These are phyloP conservation scores for Enteromius treurensis DNA, from an alignment of 2,797 vertebrate genomes.

Conservation along the genomic window DNA sequence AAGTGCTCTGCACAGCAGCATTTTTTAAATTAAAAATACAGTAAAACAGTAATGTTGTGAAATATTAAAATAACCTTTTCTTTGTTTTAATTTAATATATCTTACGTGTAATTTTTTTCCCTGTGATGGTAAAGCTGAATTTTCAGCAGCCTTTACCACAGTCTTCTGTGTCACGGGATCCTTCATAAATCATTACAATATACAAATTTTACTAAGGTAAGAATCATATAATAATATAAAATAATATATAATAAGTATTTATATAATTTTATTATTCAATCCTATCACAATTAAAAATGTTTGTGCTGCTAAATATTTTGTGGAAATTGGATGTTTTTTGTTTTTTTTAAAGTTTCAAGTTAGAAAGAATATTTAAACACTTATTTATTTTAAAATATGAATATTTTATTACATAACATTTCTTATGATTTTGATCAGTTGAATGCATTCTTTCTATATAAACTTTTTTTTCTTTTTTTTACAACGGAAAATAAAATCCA, in stretches of 20 bases:
- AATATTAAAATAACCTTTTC: not conserved
- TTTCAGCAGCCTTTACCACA: not conserved
- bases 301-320: not conserved
- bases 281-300: not conserved
- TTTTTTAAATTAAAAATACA: not conserved
- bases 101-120: not conserved
- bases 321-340: not conserved
- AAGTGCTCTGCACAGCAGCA: not conserved
- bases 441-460: not conserved
- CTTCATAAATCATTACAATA: not conserved
- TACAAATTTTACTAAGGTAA: not conserved
- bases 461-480: not conserved
- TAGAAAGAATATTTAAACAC: not conserved
- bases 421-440: not conserved
- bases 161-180: not conserved
- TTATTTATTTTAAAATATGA: not conserved
- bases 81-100: not conserved
- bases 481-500: too few relatives aligned
- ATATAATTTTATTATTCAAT: not conserved
- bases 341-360: too few relatives aligned
- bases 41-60: not conserved
- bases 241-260: not conserved
- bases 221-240: not conserved
- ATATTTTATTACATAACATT: not conserved
- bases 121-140: not conserved